Evolutionary conservation across 2,888 invertebrate genomes (phyloP).

Genomic region (Sinodicranocentrus sp.): DNA sequence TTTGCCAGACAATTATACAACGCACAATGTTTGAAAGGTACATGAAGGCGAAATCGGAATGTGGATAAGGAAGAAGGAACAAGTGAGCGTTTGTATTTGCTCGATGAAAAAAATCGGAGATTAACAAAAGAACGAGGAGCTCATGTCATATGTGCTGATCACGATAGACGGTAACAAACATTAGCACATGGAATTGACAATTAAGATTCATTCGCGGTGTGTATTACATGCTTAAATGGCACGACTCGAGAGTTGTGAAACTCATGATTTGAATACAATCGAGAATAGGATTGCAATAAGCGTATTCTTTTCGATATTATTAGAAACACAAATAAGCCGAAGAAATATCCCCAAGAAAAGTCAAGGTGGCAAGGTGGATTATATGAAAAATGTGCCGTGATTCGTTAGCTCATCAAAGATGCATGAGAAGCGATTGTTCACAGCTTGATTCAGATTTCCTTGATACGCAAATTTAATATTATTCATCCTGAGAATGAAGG

Average conservation of each 20-base stretch:
- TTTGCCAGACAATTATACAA: too few species aligned
- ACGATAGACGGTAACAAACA: too few species aligned
- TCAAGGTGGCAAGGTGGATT: conserved; percentile 36
- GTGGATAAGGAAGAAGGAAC: too few species aligned
- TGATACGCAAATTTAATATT: neutral
- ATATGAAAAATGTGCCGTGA: conserved; percentile 44
- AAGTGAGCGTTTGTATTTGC: too few species aligned
- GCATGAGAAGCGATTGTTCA: conserved; percentile 43
- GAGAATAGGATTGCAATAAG: neutral
- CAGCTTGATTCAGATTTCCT: conserved; percentile 7
- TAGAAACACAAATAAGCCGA: too few species aligned
- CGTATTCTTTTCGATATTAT: too few species aligned
- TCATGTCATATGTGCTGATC: too few species aligned
- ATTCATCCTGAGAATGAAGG: neutral
- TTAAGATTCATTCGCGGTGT: conserved; percentile 4
- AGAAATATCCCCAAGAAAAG: neutral
- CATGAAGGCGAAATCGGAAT: too few species aligned
- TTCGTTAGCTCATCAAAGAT: conserved; percentile 49
- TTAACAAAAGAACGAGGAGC: too few species aligned
- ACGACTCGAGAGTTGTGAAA: neutral
- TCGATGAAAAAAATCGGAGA: too few species aligned
- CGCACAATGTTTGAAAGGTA: too few species aligned
- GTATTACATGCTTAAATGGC: neutral
- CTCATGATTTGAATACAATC: conserved; percentile 57
- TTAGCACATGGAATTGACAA: conserved; percentile 41